Evolutionary conservation across 2,113 vertebrate genomes (phyloP).

Genomic region (Paratilapia polleni): DNA sequence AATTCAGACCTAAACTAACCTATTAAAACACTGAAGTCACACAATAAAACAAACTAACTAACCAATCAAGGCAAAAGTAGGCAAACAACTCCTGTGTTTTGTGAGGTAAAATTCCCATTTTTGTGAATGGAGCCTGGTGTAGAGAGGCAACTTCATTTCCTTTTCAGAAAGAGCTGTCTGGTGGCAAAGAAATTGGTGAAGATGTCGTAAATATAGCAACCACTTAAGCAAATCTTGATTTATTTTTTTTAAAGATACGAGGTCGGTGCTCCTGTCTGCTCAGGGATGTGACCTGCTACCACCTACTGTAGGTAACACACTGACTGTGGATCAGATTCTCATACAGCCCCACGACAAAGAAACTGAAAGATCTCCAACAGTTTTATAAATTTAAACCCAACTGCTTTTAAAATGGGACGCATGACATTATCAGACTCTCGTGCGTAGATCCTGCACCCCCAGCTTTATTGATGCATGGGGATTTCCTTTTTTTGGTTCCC

Average conservation of each 20-base stretch:
- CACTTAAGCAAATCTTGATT: background rate
- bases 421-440: background rate
- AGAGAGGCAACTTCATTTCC: background rate
- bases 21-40: background rate
- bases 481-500: background rate
- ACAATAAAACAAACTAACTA: background rate
- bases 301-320: background rate
- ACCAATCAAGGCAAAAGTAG: background rate
- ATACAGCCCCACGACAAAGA: background rate
- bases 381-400: background rate
- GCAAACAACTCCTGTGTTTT: background rate
- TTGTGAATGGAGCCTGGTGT: background rate
- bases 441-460: background rate
- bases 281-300: background rate
- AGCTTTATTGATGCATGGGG: background rate
- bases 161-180: background rate
- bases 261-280: background rate
- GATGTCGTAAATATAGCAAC: background rate
- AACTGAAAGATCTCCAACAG: too few relatives aligned
- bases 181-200: background rate
- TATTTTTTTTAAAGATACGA: background rate
- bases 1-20: too few relatives aligned
- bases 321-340: background rate
- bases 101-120: background rate
- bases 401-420: background rate